These are phyloP conservation scores for Dryadula phaetusa DNA, from an alignment of 2,888 invertebrate genomes.

Conservation along the genomic window DNA sequence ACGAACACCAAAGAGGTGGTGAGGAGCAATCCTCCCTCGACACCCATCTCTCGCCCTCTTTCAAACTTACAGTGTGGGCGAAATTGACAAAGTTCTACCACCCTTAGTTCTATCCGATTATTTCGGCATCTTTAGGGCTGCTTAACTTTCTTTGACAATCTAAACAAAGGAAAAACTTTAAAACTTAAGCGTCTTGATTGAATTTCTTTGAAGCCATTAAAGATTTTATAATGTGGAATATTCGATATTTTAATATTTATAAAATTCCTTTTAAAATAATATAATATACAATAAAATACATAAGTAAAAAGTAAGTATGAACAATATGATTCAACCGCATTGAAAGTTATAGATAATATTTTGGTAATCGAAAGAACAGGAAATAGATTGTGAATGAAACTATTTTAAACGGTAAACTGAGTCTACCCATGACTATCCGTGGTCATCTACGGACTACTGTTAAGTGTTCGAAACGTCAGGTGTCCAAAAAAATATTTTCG, in stretches of 20 bases:
- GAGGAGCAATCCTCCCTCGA: conserved; percentile 48
- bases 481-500: no score
- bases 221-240: not conserved
- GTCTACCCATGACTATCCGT: no score
- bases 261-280: not conserved
- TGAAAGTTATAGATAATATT: no score
- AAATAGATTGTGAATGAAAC: no score
- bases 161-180: conserved; percentile 55
- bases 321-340: no score
- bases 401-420: no score
- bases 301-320: not conserved
- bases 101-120: conserved; percentile 68
- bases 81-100: conserved; percentile 72
- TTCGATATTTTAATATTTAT: not conserved
- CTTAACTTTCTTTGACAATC: conserved; percentile 65
- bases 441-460: no score
- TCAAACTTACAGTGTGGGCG: conserved; percentile 64
- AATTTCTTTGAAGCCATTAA: conserved; percentile 41
- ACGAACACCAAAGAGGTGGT: conserved; percentile 73
- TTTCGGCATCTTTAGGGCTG: conserved; percentile 67
- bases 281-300: not conserved
- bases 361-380: no score
- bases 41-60: conserved; percentile 61
- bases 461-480: no score
- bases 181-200: conserved; percentile 42